These are phyloP conservation scores for Takifugu bimaculatus DNA, from an alignment of 2,113 vertebrate genomes.

Conservation along the genomic window DNA sequence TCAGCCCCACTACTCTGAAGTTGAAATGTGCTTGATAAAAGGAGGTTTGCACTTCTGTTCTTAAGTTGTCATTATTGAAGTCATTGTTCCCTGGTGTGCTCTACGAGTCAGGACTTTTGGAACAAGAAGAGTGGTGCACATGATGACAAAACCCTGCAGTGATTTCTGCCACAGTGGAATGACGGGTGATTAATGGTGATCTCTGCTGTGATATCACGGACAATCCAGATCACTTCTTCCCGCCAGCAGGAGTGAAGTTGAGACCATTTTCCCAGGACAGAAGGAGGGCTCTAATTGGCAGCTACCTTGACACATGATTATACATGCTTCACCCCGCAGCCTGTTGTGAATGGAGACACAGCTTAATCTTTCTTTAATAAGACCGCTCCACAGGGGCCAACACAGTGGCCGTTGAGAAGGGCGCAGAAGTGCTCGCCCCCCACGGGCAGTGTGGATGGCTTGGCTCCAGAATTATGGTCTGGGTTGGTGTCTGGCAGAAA, in stretches of 20 bases:
- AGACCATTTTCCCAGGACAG: conserved; percentile 69
- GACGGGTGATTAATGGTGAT: conserved; percentile 60
- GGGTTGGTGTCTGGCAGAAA: conserved; percentile 12
- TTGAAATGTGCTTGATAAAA: conserved; percentile 25
- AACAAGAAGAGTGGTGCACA: conserved; percentile 33
- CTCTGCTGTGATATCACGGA: conserved; percentile 63
- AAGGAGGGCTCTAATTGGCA: conserved; percentile 72
- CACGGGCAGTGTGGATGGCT: conserved; percentile 27
- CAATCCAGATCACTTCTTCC: conserved; percentile 62
- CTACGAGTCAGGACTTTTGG: conserved; percentile 20
- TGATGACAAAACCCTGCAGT: conserved; percentile 50
- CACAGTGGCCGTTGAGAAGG: conserved; percentile 56
- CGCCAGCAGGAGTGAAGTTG: conserved; percentile 55
- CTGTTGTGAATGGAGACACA: conserved; percentile 69
- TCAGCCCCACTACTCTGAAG: conserved; percentile 29
- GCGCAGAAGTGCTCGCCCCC: conserved; percentile 39
- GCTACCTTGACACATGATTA: conserved; percentile 66
- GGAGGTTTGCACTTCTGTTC: conserved; percentile 15
- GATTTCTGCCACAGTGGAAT: conserved; percentile 48
- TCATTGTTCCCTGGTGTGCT: conserved; percentile 34
- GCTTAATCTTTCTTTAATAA: conserved; percentile 82
- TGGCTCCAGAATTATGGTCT: conserved; percentile 27
- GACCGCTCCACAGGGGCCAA: conserved; percentile 65
- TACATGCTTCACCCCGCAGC: conserved; percentile 58
- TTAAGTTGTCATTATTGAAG: conserved; percentile 35